Base-by-base conservation (phyloP, 2,113 vertebrate genomes). In the Amphiprion percula region DNA sequence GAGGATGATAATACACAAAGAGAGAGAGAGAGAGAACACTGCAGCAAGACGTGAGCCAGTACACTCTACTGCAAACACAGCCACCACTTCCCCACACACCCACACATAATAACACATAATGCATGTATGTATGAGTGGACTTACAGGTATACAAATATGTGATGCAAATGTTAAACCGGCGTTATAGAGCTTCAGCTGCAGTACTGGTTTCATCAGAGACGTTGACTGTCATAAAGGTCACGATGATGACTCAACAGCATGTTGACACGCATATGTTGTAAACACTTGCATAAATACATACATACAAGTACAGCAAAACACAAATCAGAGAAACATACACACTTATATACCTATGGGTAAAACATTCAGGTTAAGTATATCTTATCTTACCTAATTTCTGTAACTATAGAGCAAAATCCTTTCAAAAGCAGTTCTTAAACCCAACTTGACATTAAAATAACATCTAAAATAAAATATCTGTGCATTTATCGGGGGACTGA, bases 21-120 rank as follows among this genome's bases (percentile, higher is more conserved):
- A 49, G 30, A 26, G 54, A 76, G 54, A 66, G 56, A 46, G 33
- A 26, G 60, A 77, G 56, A 71, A 33, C 10, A 47, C 67, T 12
- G 67, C 77, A 84, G 77, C 37, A 50, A 55, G 65, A 80, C 50
- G 49, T 74, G 68, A 78, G 69, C 60, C 68, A 72, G 52, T 41
- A 44, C 64, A 74, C 74, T 56, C 24, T 55, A 54, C 60, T 23
- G 67, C 74, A 82, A 61, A 75, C 59, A 72, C 52, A 49, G 52
- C 37, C 37, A 58, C 21, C 59, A 65, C 24, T 81, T 85, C 74
- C 53, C n/a, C 49, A 5, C 23, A 4, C 46, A 50, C 59, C 53
- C 15, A 64, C 24, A 64, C 24, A 65, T 23, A 58, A 30, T 28
- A 12, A 53, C 8, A 53, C 21, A 46, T 28, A 16, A n/a, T 41